Percentiles rank a stretch among this genome's conserved stretches.
Conservation (phyloP, 35 echinoderm and acorn worm genomes). For the Nesometra sesokonis region DNA sequence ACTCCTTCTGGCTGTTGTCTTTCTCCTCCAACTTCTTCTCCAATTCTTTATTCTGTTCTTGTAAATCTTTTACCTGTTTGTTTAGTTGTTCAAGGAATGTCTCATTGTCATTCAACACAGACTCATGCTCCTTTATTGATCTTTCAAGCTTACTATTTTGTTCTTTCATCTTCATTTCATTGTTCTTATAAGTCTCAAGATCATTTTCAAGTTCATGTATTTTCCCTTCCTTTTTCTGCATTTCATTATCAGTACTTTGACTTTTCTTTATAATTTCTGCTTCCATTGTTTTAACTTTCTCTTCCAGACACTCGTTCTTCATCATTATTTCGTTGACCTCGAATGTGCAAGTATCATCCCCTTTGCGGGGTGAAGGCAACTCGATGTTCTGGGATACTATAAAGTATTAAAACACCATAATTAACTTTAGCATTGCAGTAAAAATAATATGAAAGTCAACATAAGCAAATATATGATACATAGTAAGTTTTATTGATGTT, state of each 20-base stretch:
- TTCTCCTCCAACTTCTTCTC: slow-evolving; percentile 8
- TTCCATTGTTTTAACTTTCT: not conserved
- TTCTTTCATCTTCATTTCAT: not conserved
- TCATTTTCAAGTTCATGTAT: not conserved
- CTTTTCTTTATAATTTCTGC: not conserved
- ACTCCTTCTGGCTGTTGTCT: no score
- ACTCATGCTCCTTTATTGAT: slow-evolving; percentile 12
- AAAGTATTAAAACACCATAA: no score
- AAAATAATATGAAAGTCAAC: no score
- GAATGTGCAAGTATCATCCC: slow-evolving; percentile 2
- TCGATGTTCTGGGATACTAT: no score
- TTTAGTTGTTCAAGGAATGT: not conserved
- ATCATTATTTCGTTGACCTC: slow-evolving; percentile 16
- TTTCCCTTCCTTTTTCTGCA: not conserved
- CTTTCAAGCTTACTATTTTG: not conserved
- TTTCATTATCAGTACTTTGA: not conserved
- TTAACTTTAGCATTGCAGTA: no score
- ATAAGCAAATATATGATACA: no score
- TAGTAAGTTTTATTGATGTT: no score
- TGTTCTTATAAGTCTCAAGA: not conserved
- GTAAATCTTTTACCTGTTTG: not conserved
- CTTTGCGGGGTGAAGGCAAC: not conserved
- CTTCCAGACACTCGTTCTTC: slow-evolving; percentile 14
- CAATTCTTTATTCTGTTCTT: not conserved
- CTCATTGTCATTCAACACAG: not conserved